Evolutionary conservation across 2,113 vertebrate species (phyloP).

Genomic region (Alexandromys fortis): DNA sequence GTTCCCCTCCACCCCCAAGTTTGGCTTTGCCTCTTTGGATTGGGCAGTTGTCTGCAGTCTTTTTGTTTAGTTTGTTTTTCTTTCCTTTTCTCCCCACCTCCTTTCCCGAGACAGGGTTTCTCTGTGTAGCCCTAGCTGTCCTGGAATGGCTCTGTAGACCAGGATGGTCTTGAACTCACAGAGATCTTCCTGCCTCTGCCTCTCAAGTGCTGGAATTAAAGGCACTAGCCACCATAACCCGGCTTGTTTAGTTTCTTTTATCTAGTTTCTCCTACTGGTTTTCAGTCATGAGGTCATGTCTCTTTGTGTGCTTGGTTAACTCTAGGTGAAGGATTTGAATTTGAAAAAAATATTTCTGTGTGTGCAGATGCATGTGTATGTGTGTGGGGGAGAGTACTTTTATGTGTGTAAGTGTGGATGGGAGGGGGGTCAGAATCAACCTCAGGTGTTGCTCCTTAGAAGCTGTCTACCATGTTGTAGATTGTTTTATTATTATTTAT

Average conservation of each 20-base stretch:
- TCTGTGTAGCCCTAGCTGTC: too few species aligned
- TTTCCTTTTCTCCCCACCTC: too few species aligned
- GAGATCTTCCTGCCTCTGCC: too few species aligned
- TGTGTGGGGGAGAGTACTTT: too few species aligned
- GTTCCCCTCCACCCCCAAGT: not conserved
- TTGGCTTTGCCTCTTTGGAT: not conserved
- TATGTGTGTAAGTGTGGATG: not conserved
- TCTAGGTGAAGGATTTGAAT: not conserved
- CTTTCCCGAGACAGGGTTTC: too few species aligned
- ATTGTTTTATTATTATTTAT: not conserved
- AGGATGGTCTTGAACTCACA: too few species aligned
- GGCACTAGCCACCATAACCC: too few species aligned
- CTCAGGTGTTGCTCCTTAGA: not conserved
- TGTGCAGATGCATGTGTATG: not conserved
- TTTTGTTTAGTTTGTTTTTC: not conserved
- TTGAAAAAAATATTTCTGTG: not conserved
- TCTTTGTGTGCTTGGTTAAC: not conserved
- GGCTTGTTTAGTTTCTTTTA: not conserved
- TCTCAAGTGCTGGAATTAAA: too few species aligned
- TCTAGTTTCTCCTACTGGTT: not conserved
- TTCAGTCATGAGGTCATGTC: constrained; percentile 8
- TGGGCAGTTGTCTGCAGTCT: not conserved
- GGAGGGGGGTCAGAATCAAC: not conserved
- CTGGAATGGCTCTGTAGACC: too few species aligned
- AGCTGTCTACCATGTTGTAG: not conserved